Evolutionary conservation across 2,797 vertebrate species (phyloP).

Genomic region (Periparus ater): DNA sequence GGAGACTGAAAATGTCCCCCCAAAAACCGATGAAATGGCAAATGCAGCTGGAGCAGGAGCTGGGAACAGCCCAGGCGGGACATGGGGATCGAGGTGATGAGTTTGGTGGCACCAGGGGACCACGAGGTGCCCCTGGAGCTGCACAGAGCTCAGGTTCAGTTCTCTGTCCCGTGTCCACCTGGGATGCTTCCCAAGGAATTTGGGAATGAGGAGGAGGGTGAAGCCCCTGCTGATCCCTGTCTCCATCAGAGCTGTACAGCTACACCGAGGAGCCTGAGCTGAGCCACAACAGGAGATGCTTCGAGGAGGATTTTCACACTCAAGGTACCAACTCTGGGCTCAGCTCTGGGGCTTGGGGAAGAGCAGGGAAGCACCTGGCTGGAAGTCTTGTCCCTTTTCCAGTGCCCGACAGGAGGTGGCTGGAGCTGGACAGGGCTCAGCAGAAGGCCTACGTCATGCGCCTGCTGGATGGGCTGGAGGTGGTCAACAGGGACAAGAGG

Average conservation of each 20-base stretch:
- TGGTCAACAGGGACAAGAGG: conserved; percentile 89
- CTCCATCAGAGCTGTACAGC: conserved; percentile 89
- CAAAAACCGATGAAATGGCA: neutral
- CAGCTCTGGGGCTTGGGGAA: accelerated
- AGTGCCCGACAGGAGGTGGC: conserved; percentile 84
- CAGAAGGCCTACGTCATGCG: conserved; percentile 89
- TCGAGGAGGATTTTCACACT: conserved; percentile 91
- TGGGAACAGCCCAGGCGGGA: neutral
- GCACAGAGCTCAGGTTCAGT: neutral
- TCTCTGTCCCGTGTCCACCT: accelerated
- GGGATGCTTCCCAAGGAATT: neutral
- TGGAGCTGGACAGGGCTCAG: conserved; percentile 80
- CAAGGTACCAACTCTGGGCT: conserved; percentile 80
- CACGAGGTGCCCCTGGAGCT: neutral
- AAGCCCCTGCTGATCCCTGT: neutral
- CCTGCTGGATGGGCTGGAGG: conserved; percentile 91
- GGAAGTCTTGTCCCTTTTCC: neutral
- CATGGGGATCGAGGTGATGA: accelerated
- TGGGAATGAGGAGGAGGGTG: neutral
- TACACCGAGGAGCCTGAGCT: conserved; percentile 97
- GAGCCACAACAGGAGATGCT: conserved; percentile 88
- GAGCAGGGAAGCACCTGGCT: accelerated
- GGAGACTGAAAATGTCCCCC: neutral
- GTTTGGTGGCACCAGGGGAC: accelerated
- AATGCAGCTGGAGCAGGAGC: neutral